A percentile compares a stretch with the other conserved stretches of the same genome.
These are phyloP conservation scores for Proales similis DNA, from an alignment of 1,140 invertebrate genomes.

Conservation along the genomic window DNA sequence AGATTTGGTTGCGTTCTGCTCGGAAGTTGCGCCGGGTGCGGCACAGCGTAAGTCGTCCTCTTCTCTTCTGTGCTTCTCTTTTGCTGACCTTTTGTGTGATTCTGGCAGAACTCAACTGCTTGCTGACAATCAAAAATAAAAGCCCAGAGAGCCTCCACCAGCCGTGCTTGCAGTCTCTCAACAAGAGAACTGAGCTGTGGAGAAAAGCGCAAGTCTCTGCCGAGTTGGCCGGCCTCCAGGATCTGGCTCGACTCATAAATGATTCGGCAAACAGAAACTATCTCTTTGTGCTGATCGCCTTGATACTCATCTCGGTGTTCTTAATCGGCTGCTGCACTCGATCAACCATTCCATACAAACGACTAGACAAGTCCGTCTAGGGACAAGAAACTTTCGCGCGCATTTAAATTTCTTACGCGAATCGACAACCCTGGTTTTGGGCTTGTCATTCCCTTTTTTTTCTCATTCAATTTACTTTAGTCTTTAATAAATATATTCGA, in stretches of 20 bases:
- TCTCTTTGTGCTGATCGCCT: conserved; percentile 15
- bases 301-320: conserved; percentile 6
- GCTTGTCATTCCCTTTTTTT: no score
- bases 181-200: conserved; percentile 16
- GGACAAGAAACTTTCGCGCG: no score
- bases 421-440: no score
- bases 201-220: conserved; percentile 14
- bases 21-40: conserved; percentile 70
- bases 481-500: no score
- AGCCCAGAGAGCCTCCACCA: conserved; percentile 1
- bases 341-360: no score
- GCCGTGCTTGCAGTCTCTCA: neutral
- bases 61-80: neutral
- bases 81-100: neutral
- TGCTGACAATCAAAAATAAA: neutral
- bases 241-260: conserved; percentile 28
- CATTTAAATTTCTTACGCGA: no score
- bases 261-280: conserved; percentile 30
- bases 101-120: conserved; percentile 18
- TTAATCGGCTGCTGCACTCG: conserved; percentile 6
- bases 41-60: conserved; percentile 21
- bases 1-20: conserved; percentile 72
- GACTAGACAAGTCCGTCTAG: no score
- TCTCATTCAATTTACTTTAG: no score
- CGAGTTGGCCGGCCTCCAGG: conserved; percentile 5